Evolutionary conservation across 1,140 invertebrate species (phyloP), one percentile per base, ranked within the genome.

Genomic region (Anastrepha obliqua): DNA sequence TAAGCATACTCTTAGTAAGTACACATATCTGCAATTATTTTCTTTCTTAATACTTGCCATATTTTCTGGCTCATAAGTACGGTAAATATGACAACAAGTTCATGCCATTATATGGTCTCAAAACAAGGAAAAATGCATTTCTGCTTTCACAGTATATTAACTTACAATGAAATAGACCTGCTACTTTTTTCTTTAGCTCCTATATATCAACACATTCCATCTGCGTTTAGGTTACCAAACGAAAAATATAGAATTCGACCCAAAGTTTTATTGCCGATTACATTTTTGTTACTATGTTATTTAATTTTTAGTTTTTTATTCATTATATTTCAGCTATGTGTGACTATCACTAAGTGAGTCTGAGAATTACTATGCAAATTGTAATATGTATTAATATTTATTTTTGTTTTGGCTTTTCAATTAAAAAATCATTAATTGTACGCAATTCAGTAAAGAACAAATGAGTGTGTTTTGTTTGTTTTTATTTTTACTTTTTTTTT

Each of bases 321-420:
- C 29, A 60, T 65, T 11, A 65, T 60, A 42, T 62, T 62, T 55
- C 58, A 86, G 44, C 55, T 86, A 62, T 62, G 15, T 86, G 59
- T 86, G 85, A 86, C 85, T 86, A 86, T 62, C 59, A 39, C 44
- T 70, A 87, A 78, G 86, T 70, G 62, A 87, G 29, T 74, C 86
- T 70, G 60, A 74, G 86, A 87, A 87, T 59, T 87, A 87, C 86
- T 87, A 87, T 87, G 86, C 86, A 87, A 87, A 87, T 87, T 87
- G 86, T 87, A 87, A 87, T 87, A 70, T 87, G 59, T 60, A 62
- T 17, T 86, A 62, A 39, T 59, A 42, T 86, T 85, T 81, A 20
- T 81, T 85, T 86, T 59, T 29, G 29, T 29, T 62, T 86, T 86
- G 11, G 42, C 11, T 44, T n/a, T 11, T 60, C 11, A 85, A 58